These are phyloP conservation scores for Tanytarsus gracilentus DNA, from an alignment of 2,888 invertebrate genomes.

Conservation along the genomic window DNA sequence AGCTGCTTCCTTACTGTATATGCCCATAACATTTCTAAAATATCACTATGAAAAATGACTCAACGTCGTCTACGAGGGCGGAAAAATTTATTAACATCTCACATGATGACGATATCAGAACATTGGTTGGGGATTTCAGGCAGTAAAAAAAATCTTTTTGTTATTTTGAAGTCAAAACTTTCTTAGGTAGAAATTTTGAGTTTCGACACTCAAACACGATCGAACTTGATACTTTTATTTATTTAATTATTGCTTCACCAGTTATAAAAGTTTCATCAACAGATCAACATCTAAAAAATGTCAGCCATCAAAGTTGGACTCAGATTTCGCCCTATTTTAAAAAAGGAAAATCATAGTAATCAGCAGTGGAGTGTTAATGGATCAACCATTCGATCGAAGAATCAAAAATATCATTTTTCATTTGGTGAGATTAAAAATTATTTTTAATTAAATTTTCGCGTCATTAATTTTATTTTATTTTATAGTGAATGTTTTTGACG, in stretches of 20 bases:
- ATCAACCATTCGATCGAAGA: neutral
- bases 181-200: no score
- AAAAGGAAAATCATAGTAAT: neutral
- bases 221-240: no score
- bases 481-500: slow-evolving; percentile 65
- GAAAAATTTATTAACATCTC: no score
- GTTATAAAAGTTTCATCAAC: neutral
- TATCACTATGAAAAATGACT: no score
- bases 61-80: no score
- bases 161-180: no score
- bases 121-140: no score
- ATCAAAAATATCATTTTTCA: neutral
- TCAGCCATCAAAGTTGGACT: slow-evolving; percentile 15
- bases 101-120: no score
- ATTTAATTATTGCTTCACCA: no score
- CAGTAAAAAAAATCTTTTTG: no score
- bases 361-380: slow-evolving; percentile 8
- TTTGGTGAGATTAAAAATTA: neutral
- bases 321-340: slow-evolving; percentile 8
- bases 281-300: slow-evolving; percentile 3
- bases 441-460: neutral
- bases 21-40: no score
- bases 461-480: neutral
- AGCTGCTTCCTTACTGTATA: neutral
- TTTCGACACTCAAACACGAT: no score